Conservation (phyloP, 64 coral and sea anemone species). For the Stylophora pistillata region DNA sequence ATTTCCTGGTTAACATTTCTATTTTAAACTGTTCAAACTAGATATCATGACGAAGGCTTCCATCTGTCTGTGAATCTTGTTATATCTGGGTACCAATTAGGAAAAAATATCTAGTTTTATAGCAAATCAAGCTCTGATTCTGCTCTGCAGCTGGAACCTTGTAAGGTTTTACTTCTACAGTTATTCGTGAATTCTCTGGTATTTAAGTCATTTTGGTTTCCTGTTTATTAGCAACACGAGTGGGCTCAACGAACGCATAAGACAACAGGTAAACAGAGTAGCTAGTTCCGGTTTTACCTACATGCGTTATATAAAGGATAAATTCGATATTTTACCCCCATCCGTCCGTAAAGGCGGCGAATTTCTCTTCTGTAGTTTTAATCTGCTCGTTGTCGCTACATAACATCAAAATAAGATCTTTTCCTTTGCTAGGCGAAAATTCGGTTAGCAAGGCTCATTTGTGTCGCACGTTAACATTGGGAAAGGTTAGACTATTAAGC, state of each 20-base stretch:
- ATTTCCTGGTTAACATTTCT: not conserved
- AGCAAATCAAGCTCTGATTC: not conserved
- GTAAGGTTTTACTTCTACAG: not conserved
- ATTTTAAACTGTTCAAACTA: not conserved
- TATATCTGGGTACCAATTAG: too few relatives aligned
- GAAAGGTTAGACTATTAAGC: not conserved
- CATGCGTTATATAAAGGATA: too few relatives aligned
- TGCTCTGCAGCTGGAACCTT: not conserved
- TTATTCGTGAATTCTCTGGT: not conserved
- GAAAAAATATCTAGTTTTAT: not conserved
- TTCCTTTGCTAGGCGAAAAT: slow-evolving; percentile 9
- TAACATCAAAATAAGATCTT: not conserved
- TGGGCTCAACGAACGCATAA: not conserved
- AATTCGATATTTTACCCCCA: slow-evolving; percentile 8
- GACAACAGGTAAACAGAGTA: not conserved
- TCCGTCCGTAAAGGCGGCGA: not conserved
- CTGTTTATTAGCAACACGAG: slow-evolving; percentile 13
- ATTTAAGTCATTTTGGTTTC: slow-evolving; percentile 6
- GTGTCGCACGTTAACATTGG: not conserved
- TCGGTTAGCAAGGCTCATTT: not conserved
- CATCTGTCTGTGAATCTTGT: too few relatives aligned
- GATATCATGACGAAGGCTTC: too few relatives aligned
- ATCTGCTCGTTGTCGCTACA: not conserved
- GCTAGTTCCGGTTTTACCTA: slow-evolving; percentile 7
- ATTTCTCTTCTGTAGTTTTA: not conserved